Base-by-base conservation (phyloP, 2,888 invertebrate species). In the Andrena dorsata region DNA sequence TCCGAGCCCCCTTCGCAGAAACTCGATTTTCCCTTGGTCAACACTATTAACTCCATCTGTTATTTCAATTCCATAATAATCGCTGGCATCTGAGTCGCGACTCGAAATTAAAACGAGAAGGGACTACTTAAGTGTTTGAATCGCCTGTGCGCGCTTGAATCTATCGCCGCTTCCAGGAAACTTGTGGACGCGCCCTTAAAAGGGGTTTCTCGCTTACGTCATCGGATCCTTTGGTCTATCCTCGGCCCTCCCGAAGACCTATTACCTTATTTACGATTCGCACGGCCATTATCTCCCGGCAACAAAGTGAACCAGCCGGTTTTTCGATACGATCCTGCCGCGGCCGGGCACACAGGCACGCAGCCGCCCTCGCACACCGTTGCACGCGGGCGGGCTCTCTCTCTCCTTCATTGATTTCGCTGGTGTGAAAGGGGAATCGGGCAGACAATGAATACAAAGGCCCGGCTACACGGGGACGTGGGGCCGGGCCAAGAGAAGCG, bases 241-340 rank as follows among this genome's bases (percentile, higher is more conserved):
- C 76, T 70, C 82, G 76, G 73, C 85, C 81, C 88, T 82, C 81
- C 60, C 68, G 84, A 86, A 88, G 87, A 90, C 87, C 89, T 90
- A 89, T 89, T 90, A 89, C 86, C 90, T 90, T 89, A 90, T 89
- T 89, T 89, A 90, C 89, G 90, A 89, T 89, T 89, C 89, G 90
- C 89, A 87, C 84, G 82, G 87, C 90, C 90, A 90, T 90, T 89
- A 89, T 89, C 90, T 89, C 87, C 65, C 47, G 85, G 84, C 88
- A 90, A 85, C 89, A 89, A 89, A 89, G 89, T 89, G 87, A 88
- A 90, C 89, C 87, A 88, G 90, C 89, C 88, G 89, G 89, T 89
- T 89, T 89, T 88, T 89, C 86, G 89, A 84, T 83, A 82, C 77
- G 78, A 77, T 83, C 80, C 53, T 64, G 51, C 69, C 68, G 63